phyloP scores from a whole-genome alignment of 2,797 vertebrate genomes.

The Diplodus puntazzo region DNA sequence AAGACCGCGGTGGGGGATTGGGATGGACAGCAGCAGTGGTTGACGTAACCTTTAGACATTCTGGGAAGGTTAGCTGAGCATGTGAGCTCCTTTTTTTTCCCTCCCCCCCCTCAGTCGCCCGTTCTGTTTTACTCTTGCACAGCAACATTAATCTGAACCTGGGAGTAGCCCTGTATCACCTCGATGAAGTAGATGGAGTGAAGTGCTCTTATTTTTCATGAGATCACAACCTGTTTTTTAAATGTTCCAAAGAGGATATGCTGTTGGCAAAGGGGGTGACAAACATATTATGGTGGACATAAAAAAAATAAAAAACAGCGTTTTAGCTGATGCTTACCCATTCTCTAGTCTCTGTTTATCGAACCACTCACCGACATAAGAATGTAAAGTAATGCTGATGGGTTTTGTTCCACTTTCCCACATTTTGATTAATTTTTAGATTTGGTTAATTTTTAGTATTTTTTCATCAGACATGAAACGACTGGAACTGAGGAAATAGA shows the following conservation, averaged over 20 bases:
- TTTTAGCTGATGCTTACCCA: neutral
- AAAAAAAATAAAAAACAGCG: neutral
- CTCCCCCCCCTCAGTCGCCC: too few species aligned
- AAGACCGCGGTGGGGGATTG: slow-evolving; percentile 48
- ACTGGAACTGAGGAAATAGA: neutral
- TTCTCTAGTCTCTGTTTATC: slow-evolving; percentile 5
- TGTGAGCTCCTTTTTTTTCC: slow-evolving; percentile 23
- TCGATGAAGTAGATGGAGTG: neutral
- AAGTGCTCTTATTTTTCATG: slow-evolving; percentile 10
- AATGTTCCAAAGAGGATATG: slow-evolving; percentile 22
- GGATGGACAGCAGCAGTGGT: slow-evolving; percentile 62
- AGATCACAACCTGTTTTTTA: slow-evolving; percentile 13
- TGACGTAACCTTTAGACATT: slow-evolving; percentile 63
- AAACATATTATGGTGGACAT: neutral
- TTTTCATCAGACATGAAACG: neutral
- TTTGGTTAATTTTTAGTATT: neutral
- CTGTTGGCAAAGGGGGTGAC: neutral
- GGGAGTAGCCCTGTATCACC: neutral
- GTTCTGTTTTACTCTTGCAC: slow-evolving; percentile 26
- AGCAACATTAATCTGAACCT: slow-evolving; percentile 5
- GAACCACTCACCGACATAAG: neutral
- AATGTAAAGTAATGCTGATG: neutral
- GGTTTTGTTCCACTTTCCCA: neutral
- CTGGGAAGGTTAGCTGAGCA: slow-evolving; percentile 55
- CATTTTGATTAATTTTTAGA: neutral